Percentiles rank a stretch among this genome's conserved stretches.
Conservation (phyloP, 2,113 vertebrate species). For the Apaloderma vittatum region DNA sequence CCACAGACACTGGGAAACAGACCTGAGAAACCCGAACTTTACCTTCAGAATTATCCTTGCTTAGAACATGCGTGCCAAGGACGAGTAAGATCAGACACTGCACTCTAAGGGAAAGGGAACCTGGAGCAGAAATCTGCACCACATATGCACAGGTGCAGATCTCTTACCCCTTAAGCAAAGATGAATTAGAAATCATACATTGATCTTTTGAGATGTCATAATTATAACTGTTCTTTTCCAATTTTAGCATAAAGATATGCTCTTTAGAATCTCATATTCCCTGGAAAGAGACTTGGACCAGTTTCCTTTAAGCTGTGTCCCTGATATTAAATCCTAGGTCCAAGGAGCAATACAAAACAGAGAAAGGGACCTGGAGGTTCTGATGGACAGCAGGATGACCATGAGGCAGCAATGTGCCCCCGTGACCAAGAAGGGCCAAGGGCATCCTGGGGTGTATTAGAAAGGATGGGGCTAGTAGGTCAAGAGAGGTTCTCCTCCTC, state of each 20-base stretch:
- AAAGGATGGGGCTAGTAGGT: too few relatives aligned
- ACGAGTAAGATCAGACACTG: not conserved
- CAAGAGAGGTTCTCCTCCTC: too few relatives aligned
- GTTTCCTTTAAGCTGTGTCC: not conserved
- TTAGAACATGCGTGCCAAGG: not conserved
- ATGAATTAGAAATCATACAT: not conserved
- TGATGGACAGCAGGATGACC: too few relatives aligned
- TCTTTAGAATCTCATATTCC: not conserved
- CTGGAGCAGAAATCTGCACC: not conserved
- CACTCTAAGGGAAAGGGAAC: not conserved
- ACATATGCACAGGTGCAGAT: not conserved
- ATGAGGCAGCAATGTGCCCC: too few relatives aligned
- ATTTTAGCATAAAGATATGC: not conserved
- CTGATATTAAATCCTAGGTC: not conserved
- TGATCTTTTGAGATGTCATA: not conserved
- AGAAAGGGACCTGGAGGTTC: too few relatives aligned
- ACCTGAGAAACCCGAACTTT: not conserved
- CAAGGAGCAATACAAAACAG: not conserved
- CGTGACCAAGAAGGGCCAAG: too few relatives aligned
- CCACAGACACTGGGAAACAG: not conserved
- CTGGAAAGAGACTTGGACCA: not conserved
- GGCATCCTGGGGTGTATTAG: too few relatives aligned
- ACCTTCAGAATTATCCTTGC: not conserved
- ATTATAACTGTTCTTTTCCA: not conserved
- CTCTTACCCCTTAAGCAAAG: not conserved